Evolutionary conservation across 2,113 vertebrate genomes (phyloP), one percentile per base, ranked within the genome.

Genomic region (Poeciliopsis retropinna): DNA sequence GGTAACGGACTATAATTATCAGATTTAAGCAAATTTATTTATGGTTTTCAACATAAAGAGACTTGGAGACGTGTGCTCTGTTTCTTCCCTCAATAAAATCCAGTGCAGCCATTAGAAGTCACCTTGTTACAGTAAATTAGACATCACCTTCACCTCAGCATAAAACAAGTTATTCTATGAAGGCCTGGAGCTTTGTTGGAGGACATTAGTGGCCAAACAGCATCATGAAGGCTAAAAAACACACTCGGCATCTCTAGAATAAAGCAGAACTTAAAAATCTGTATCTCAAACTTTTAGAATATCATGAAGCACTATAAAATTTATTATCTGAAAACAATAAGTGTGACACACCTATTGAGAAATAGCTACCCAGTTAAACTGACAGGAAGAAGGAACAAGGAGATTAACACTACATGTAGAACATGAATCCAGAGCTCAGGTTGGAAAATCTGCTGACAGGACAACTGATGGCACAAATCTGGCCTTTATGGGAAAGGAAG

Each of bases 391-490:
- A 41, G 39, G 39, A 15, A 14, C 51, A 57, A 57, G 25, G 7
- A 57, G 25, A 57, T 22, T 0, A n/a, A 54, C 47, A 22, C 22
- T 25, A 22, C 47, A 54, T 19, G 19, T 2, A 54, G 51, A 17
- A 54, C 47, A 54, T 17, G 15, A n/a, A 54, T 19, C 19, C 47
- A 44, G 13, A 54, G 19, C 19, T 54, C 19, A 54, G 17, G 51
- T 54, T 22, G 51, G 22, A 54, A 22, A 54, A 54, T 54, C 51
- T 54, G 51, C 66, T 66, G 34, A 47, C 7, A 51, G 65, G 82
- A 83, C 44, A 47, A 47, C 44, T 47, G 17, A 19, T 19, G 15
- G 17, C 61, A 63, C 29, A 57, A 57, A 57, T 57, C 25, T n/a
- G 22, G 7, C 51, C 51, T 54, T 54, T 54, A 54, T 19, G 5